Percentiles rank a stretch among this genome's conserved stretches.
These are phyloP conservation scores for Saturnia pavonia DNA, from an alignment of 2,888 invertebrate species.

Conservation along the genomic window DNA sequence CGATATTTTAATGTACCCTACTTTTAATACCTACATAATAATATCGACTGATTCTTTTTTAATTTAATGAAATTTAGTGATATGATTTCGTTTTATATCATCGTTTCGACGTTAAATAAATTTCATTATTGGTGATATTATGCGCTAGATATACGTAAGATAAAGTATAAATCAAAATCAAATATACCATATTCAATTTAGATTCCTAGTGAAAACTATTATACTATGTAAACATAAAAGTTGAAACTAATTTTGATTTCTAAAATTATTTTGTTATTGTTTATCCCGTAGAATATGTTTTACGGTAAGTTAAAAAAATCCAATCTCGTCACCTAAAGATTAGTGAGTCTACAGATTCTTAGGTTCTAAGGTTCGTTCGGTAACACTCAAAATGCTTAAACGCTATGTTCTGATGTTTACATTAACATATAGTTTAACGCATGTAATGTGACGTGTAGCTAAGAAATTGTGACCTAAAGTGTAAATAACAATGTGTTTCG, in stretches of 20 bases:
- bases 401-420: neutral
- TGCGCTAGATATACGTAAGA: neutral
- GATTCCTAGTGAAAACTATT: neutral
- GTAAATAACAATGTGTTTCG: constrained; percentile 17
- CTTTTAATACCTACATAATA: no score
- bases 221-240: no score
- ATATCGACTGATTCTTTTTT: no score
- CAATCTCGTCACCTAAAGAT: neutral
- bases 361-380: neutral
- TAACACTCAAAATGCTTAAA: neutral
- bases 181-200: neutral
- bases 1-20: no score
- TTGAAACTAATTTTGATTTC: no score
- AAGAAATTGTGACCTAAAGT: constrained; percentile 14
- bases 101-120: neutral
- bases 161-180: neutral
- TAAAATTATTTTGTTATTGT: no score
- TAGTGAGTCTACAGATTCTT: neutral
- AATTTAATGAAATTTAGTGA: no score
- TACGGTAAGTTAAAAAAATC: no score
- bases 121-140: neutral
- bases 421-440: constrained; percentile 4
- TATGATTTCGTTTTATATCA: neutral
- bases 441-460: constrained; percentile 9
- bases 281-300: no score